These are phyloP conservation scores for Pachypanchax playfairii DNA, from an alignment of 2,113 vertebrate genomes.

Conservation along the genomic window DNA sequence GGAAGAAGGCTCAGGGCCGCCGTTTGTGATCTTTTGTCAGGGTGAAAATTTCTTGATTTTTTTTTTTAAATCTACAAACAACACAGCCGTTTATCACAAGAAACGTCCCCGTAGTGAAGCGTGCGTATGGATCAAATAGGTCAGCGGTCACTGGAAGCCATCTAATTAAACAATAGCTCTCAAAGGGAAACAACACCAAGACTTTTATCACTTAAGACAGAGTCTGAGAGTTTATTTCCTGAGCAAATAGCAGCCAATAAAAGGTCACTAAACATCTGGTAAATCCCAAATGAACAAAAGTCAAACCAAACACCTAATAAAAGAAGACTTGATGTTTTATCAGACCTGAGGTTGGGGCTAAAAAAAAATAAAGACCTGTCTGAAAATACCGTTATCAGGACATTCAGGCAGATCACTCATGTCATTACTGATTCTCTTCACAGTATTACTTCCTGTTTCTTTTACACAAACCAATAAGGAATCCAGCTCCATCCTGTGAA, in stretches of 20 bases:
- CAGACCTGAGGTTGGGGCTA: conserved; percentile 3
- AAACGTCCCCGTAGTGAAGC: not conserved
- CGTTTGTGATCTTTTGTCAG: conserved; percentile 34
- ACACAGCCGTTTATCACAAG: conserved; percentile 20
- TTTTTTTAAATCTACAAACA: conserved; percentile 15
- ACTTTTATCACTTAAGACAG: conserved; percentile 45
- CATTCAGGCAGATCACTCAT: conserved; percentile 8
- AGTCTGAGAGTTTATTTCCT: conserved; percentile 26
- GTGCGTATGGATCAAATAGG: conserved; percentile 12
- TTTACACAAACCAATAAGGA: not conserved
- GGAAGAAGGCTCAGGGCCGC: conserved; percentile 27
- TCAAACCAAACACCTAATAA: conserved; percentile 23
- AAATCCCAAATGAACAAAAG: conserved; percentile 39
- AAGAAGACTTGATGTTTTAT: conserved; percentile 18
- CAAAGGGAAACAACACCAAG: conserved; percentile 12
- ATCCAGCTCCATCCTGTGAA: not conserved
- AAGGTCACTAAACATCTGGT: conserved; percentile 46
- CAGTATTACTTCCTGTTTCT: not conserved
- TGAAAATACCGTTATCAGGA: conserved; percentile 1
- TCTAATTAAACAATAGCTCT: conserved; percentile 59
- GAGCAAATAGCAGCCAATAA: conserved; percentile 48
- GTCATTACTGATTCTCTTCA: not conserved
- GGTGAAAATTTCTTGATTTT: conserved; percentile 30
- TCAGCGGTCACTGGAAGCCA: conserved; percentile 19
- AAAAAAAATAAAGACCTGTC: not conserved